Evolutionary conservation across 2,888 invertebrate genomes (phyloP).

Genomic region (Lycocerus yunnanus): DNA sequence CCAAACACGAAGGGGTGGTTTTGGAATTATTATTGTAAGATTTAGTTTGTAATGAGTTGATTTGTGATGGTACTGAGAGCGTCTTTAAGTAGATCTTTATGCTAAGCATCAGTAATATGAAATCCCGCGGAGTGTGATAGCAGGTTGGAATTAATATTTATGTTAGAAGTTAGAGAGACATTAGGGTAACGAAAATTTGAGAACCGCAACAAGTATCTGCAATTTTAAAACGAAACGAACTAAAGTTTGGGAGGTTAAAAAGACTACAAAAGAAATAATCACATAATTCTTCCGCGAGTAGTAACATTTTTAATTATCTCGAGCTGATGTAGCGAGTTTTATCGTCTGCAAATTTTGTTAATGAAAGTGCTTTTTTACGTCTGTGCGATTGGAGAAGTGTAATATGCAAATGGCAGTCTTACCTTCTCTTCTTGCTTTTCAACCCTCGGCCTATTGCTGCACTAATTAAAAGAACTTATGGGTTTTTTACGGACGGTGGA

Average conservation of each 20-base stretch:
- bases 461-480: slow-evolving; percentile 56
- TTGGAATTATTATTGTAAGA: not conserved
- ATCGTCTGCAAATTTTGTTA: slow-evolving; percentile 55
- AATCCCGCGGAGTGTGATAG: not conserved
- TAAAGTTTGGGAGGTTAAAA: slow-evolving; percentile 8
- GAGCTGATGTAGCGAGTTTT: slow-evolving; percentile 50
- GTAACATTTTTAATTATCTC: slow-evolving; percentile 53
- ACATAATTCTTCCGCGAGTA: slow-evolving; percentile 44
- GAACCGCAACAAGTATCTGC: slow-evolving; percentile 17
- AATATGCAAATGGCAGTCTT: slow-evolving; percentile 44
- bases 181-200: not conserved
- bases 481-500: slow-evolving; percentile 45
- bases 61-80: not conserved
- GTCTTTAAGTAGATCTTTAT: not conserved
- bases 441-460: slow-evolving; percentile 39
- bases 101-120: not conserved
- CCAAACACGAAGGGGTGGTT: not conserved
- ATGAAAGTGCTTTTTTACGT: slow-evolving; percentile 49
- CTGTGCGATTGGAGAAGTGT: slow-evolving; percentile 42
- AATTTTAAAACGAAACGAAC: slow-evolving; percentile 4
- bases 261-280: slow-evolving; percentile 16
- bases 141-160: not conserved
- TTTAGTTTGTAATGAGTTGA: not conserved
- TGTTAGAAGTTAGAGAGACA: not conserved
- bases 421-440: slow-evolving; percentile 24